phyloP scores from a whole-genome alignment of 30 jellyfish, hydroid and myxozoan genomes.

The Cassiopea xamachana region DNA sequence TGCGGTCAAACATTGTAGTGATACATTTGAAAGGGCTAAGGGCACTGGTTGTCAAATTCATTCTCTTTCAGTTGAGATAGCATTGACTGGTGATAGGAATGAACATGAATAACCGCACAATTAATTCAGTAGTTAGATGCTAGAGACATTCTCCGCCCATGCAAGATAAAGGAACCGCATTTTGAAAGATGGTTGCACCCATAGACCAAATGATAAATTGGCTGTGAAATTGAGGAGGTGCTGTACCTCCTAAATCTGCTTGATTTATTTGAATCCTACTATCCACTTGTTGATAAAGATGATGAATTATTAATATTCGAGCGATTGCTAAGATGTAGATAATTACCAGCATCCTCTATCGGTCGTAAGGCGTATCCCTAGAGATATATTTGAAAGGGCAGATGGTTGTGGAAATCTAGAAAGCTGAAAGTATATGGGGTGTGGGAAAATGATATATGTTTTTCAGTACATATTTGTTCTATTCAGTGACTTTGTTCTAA shows the following conservation, averaged over 20 bases:
- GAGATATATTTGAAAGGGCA: background rate
- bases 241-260: slow-evolving; percentile 1
- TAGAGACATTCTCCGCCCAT: slow-evolving; percentile 68
- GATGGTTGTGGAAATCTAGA: background rate
- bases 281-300: slow-evolving; percentile 1
- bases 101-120: slow-evolving; percentile 29
- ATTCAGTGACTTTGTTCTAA: too few species aligned
- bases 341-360: background rate
- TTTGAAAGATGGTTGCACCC: slow-evolving; percentile 11
- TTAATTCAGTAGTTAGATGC: slow-evolving; percentile 41
- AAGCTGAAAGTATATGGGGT: background rate
- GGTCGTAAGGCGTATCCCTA: background rate
- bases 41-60: slow-evolving; percentile 22
- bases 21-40: background rate
- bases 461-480: too few species aligned
- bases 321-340: background rate
- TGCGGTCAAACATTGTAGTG: background rate
- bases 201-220: slow-evolving; percentile 25
- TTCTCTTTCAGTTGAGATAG: slow-evolving; percentile 1
- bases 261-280: background rate
- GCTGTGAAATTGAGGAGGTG: slow-evolving; percentile 52
- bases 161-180: slow-evolving; percentile 49
- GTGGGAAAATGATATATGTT: background rate
- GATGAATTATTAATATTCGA: background rate
- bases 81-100: slow-evolving; percentile 10